Conservation (phyloP, 1,140 invertebrate species). For the Plectrocnemia conspersa region DNA sequence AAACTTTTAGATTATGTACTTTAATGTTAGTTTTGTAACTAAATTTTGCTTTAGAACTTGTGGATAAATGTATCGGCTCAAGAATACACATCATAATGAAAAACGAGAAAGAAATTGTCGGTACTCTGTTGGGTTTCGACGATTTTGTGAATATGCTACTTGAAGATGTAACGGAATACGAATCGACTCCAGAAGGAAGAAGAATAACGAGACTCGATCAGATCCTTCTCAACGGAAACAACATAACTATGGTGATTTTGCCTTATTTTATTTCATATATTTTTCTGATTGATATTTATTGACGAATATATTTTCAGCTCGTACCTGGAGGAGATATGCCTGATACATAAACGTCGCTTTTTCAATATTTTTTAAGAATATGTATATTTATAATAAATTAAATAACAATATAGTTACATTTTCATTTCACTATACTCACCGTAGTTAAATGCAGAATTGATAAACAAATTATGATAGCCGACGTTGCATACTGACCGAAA, state of each 20-base stretch:
- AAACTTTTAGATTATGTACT: constrained; percentile 28
- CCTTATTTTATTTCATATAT: constrained; percentile 22
- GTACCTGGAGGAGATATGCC: constrained; percentile 68
- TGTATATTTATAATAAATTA: too few relatives aligned
- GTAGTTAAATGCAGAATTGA: constrained; percentile 18
- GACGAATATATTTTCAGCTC: constrained; percentile 50
- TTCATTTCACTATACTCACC: constrained; percentile 13
- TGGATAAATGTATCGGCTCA: constrained; percentile 99
- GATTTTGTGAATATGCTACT: constrained; percentile 98
- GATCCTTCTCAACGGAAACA: constrained; percentile 98
- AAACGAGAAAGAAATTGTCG: constrained; percentile 99
- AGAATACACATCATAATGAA: constrained; percentile 99
- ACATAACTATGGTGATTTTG: constrained; percentile 89
- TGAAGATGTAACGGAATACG: constrained; percentile 90
- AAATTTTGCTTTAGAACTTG: constrained; percentile 67
- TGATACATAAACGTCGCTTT: constrained; percentile 39
- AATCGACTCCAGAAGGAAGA: constrained; percentile 93
- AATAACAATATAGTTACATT: too few relatives aligned
- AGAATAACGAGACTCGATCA: constrained; percentile 96
- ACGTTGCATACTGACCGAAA: constrained; percentile 19
- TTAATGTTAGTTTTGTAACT: not conserved
- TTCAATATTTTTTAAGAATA: not conserved
- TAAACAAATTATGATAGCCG: constrained; percentile 22
- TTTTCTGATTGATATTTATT: constrained; percentile 23
- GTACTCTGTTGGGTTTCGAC: constrained; percentile 95